A percentile compares a stretch with the other conserved stretches of the same genome.
phyloP scores from a whole-genome alignment of 2,888 invertebrate species.

The Notodromas monacha region DNA sequence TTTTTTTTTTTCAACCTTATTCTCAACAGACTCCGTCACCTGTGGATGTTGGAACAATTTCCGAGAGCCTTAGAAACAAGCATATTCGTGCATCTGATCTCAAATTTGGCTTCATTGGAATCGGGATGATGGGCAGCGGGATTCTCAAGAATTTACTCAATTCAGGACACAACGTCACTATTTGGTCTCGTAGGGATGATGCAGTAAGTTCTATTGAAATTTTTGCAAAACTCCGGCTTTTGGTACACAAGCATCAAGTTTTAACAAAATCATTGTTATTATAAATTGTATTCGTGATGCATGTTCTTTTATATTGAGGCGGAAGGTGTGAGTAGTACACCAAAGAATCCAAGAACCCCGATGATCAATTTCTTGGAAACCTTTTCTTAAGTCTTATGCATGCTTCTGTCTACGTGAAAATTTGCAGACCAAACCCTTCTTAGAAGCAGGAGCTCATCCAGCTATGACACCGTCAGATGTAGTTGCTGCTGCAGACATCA shows the following conservation, averaged over 20 bases:
- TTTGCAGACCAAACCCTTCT: too few species aligned
- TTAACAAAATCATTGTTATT: too few species aligned
- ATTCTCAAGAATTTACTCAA: conserved; percentile 77
- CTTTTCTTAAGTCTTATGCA: too few species aligned
- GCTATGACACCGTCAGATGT: conserved; percentile 73
- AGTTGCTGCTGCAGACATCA: conserved; percentile 60
- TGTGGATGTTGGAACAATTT: conserved; percentile 37
- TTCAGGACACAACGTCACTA: conserved; percentile 64
- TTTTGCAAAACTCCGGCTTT: too few species aligned
- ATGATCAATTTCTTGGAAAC: too few species aligned
- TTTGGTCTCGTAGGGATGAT: conserved; percentile 69
- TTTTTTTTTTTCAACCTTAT: too few species aligned
- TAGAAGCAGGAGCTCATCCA: conserved; percentile 48
- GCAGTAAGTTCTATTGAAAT: conserved; percentile 32
- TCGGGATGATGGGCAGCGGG: conserved; percentile 78
- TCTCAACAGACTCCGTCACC: conserved; percentile 38
- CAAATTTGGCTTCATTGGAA: conserved; percentile 73
- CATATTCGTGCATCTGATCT: conserved; percentile 50
- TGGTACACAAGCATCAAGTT: too few species aligned
- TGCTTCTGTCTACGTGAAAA: too few species aligned
- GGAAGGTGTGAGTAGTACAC: too few species aligned
- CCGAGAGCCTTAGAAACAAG: conserved; percentile 43
- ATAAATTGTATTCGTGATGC: too few species aligned
- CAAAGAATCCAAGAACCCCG: too few species aligned
- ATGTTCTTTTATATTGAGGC: too few species aligned